These are phyloP conservation scores for Cheiracanthium punctorium DNA, from an alignment of 2,888 invertebrate species.

Conservation along the genomic window DNA sequence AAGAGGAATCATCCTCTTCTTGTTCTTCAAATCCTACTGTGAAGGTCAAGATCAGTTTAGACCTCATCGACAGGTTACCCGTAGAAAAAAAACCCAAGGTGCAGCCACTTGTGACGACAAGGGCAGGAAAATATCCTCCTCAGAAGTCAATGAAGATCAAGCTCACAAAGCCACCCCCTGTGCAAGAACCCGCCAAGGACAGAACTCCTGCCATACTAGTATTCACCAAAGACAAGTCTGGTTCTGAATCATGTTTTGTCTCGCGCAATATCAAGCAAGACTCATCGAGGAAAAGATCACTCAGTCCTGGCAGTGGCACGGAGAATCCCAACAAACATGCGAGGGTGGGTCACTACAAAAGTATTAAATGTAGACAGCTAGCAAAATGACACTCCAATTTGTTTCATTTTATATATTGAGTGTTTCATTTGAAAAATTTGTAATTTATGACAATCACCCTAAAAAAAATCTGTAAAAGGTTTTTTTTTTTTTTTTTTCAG, in stretches of 20 bases:
- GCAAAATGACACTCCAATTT: no score
- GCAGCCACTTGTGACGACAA: not conserved
- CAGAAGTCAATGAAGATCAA: conserved; percentile 55
- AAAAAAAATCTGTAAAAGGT: no score
- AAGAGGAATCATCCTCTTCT: conserved; percentile 19
- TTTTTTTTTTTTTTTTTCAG: no score
- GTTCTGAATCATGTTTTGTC: conserved; percentile 45
- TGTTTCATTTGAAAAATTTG: no score
- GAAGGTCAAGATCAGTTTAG: conserved; percentile 67
- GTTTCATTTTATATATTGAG: no score
- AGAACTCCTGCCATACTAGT: conserved; percentile 48
- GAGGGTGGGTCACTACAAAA: not conserved
- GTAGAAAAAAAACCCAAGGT: not conserved
- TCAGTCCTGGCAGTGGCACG: conserved; percentile 18
- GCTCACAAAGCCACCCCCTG: conserved; percentile 37
- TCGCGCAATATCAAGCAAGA: conserved; percentile 38
- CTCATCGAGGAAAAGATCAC: conserved; percentile 42
- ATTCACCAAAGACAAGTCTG: conserved; percentile 65
- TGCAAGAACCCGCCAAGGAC: not conserved
- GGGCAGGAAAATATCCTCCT: conserved; percentile 12
- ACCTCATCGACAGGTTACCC: conserved; percentile 24
- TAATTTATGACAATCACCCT: no score
- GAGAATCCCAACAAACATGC: conserved; percentile 17
- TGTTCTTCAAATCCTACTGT: conserved; percentile 25
- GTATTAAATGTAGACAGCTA: not conserved